Conservation (phyloP, 2,113 vertebrate species). For the Todiramphus chloris region DNA sequence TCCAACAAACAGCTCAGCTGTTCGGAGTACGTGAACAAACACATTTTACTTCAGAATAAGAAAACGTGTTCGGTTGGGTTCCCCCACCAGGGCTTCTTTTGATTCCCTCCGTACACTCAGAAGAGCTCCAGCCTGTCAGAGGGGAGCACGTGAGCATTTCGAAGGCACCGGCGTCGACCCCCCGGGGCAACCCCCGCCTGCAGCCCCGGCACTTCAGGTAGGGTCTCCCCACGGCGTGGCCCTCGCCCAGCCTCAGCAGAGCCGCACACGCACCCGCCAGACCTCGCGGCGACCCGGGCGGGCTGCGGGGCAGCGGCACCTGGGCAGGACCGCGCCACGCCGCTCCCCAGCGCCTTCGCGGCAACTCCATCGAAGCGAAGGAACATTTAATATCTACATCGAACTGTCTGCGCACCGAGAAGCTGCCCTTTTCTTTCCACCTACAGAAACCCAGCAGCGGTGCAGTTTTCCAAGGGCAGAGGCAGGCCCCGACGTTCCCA, state of each 20-base stretch:
- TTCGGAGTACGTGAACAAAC: fast-evolving
- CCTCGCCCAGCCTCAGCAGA: fast-evolving
- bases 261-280: no score
- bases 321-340: not conserved
- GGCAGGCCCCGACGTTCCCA: not conserved
- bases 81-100: not conserved
- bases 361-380: fast-evolving
- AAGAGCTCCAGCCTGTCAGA: not conserved
- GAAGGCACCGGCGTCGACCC: not conserved
- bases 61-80: not conserved
- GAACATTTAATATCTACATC: fast-evolving
- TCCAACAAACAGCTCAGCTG: not conserved
- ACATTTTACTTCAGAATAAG: not conserved
- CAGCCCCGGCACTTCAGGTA: not conserved
- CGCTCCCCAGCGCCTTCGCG: not conserved
- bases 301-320: not conserved
- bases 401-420: fast-evolving
- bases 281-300: not conserved
- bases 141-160: fast-evolving
- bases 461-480: fast-evolving
- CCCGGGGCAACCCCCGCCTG: fast-evolving
- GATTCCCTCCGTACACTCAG: fast-evolving
- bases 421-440: not conserved
- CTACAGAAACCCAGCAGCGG: fast-evolving
- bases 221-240: fast-evolving